Evolutionary conservation across 2,113 vertebrate species (phyloP).

Genomic region (Charadrius vociferus): DNA sequence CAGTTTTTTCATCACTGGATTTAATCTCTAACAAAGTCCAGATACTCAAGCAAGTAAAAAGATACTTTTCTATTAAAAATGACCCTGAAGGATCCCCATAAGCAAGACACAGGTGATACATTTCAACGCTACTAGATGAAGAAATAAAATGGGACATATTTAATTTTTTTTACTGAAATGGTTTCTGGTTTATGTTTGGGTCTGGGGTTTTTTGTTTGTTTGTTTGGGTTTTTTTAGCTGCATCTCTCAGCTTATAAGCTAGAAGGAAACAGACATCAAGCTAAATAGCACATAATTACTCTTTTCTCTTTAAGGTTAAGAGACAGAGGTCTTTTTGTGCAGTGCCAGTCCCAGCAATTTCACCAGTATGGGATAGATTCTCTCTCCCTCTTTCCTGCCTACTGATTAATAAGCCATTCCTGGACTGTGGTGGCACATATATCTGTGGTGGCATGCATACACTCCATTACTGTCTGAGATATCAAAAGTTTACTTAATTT

Average conservation of each 20-base stretch:
- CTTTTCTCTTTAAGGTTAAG: neutral
- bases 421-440: neutral
- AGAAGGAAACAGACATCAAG: neutral
- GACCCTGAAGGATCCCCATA: neutral
- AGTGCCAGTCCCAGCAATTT: neutral
- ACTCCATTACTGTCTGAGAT: constrained; percentile 19
- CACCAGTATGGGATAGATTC: neutral
- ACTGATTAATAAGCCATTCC: constrained; percentile 8
- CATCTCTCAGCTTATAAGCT: neutral
- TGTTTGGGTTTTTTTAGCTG: neutral
- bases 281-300: neutral
- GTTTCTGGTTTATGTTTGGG: neutral
- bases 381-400: neutral
- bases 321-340: neutral
- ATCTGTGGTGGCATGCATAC: neutral
- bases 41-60: neutral
- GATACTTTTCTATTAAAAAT: neutral
- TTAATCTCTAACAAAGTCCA: neutral
- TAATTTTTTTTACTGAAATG: neutral
- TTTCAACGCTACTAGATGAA: neutral
- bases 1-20: neutral
- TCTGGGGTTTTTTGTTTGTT: neutral
- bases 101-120: neutral
- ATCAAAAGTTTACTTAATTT: constrained; percentile 41
- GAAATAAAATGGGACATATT: neutral